These are phyloP conservation scores for Cerceris ruficornis DNA, from an alignment of 2,888 invertebrate genomes.

Conservation along the genomic window DNA sequence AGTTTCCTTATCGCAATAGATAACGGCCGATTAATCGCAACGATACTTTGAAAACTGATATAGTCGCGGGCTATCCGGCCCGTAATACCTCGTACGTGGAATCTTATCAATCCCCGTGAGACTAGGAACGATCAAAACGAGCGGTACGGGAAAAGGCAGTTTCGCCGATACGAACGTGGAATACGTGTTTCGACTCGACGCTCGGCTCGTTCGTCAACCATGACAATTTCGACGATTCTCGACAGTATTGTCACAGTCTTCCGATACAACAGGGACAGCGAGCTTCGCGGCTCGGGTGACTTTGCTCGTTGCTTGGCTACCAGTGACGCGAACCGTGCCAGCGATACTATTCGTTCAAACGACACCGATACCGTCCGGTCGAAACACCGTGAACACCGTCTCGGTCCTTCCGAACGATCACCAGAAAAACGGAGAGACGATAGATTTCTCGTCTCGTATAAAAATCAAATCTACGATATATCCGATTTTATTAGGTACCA, in stretches of 20 bases:
- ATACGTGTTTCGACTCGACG: background rate
- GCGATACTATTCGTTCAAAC: too few relatives aligned
- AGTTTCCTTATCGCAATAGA: background rate
- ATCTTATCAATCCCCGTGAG: slow-evolving; percentile 28
- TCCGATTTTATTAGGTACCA: slow-evolving; percentile 87
- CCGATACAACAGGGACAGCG: too few relatives aligned
- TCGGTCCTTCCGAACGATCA: background rate
- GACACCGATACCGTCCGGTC: too few relatives aligned
- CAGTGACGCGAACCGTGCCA: too few relatives aligned
- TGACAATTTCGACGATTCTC: background rate
- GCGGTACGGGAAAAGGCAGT: background rate
- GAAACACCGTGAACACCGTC: too few relatives aligned
- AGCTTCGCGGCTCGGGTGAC: too few relatives aligned
- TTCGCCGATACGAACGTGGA: background rate
- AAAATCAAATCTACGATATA: slow-evolving; percentile 85
- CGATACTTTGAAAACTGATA: slow-evolving; percentile 9
- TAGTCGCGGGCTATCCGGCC: background rate
- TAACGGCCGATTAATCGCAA: slow-evolving; percentile 5
- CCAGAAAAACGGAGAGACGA: slow-evolving; percentile 14
- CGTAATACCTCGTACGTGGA: slow-evolving; percentile 18
- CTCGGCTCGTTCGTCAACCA: background rate
- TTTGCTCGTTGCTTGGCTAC: too few relatives aligned
- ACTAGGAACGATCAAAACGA: background rate
- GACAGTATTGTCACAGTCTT: background rate
- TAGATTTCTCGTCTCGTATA: slow-evolving; percentile 80